phyloP scores from a whole-genome alignment of 1,140 invertebrate species.

The Dreissena rostriformis region DNA sequence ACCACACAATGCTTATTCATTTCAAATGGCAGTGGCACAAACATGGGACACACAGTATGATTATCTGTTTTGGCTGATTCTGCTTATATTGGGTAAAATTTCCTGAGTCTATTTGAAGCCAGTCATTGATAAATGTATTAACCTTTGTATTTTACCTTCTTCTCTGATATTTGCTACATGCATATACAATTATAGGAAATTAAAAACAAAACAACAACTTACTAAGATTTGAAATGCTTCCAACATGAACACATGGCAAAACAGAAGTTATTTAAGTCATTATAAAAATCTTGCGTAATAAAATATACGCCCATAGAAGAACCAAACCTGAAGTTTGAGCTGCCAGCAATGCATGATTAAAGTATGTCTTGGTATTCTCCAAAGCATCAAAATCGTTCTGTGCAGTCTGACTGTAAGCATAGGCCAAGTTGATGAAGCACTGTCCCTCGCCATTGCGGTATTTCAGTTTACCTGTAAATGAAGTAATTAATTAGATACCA shows the following conservation, averaged over 20 bases:
- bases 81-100: too few relatives aligned
- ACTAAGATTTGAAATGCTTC: neutral
- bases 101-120: too few relatives aligned
- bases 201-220: slow-evolving; percentile 2
- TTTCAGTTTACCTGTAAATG: slow-evolving; percentile 60
- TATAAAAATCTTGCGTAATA: neutral
- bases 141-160: neutral
- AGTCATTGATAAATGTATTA: too few relatives aligned
- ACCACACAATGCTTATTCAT: too few relatives aligned
- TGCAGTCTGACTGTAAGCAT: slow-evolving; percentile 68
- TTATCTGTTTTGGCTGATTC: too few relatives aligned
- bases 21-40: too few relatives aligned
- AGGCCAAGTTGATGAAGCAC: slow-evolving; percentile 73
- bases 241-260: too few relatives aligned
- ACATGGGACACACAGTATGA: too few relatives aligned
- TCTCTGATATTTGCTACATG: neutral
- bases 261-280: too few relatives aligned
- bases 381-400: slow-evolving; percentile 38
- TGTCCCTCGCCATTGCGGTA: slow-evolving; percentile 70
- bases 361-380: slow-evolving; percentile 51
- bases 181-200: neutral
- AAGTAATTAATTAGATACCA: too few relatives aligned
- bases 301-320: too few relatives aligned
- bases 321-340: slow-evolving; percentile 70
- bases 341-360: slow-evolving; percentile 71